Percentiles rank a stretch among this genome's conserved stretches.
Evolutionary conservation across 2,797 vertebrate genomes (phyloP).

Genomic region (Avahi laniger): DNA sequence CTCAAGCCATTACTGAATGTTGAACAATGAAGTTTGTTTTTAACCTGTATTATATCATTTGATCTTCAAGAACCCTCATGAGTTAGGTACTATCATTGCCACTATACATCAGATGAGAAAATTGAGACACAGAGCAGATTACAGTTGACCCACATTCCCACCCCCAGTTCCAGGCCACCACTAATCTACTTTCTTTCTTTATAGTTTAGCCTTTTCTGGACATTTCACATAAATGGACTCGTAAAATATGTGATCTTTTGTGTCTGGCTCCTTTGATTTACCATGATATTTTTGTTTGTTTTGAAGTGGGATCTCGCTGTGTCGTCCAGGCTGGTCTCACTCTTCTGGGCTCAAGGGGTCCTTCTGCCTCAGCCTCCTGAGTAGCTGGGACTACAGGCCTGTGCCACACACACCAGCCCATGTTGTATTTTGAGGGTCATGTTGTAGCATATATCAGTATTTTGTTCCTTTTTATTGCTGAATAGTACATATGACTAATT

Average conservation of each 20-base stretch:
- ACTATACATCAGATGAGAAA: not conserved
- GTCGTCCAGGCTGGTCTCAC: too few species aligned
- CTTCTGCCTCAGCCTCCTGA: too few species aligned
- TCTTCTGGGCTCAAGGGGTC: too few species aligned
- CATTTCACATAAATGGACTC: not conserved
- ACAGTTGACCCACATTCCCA: not conserved
- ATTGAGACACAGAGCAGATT: not conserved
- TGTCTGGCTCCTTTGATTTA: not conserved
- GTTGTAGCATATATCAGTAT: constrained; percentile 4
- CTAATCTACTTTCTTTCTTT: not conserved
- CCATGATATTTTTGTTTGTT: not conserved
- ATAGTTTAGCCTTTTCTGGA: not conserved
- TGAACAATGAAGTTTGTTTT: constrained; percentile 14
- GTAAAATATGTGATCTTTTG: not conserved
- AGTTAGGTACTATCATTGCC: not conserved
- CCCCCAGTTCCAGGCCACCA: not conserved
- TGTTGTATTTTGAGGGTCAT: not conserved
- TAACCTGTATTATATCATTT: constrained; percentile 36
- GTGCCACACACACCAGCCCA: too few species aligned
- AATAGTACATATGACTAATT: constrained; percentile 19
- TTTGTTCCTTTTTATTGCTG: constrained; percentile 20
- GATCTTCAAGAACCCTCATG: not conserved
- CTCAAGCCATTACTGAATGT: not conserved
- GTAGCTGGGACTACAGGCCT: too few species aligned
- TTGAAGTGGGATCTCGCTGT: too few species aligned